phyloP scores from a whole-genome alignment of 2,113 vertebrate species.

The Callorhinus ursinus region DNA sequence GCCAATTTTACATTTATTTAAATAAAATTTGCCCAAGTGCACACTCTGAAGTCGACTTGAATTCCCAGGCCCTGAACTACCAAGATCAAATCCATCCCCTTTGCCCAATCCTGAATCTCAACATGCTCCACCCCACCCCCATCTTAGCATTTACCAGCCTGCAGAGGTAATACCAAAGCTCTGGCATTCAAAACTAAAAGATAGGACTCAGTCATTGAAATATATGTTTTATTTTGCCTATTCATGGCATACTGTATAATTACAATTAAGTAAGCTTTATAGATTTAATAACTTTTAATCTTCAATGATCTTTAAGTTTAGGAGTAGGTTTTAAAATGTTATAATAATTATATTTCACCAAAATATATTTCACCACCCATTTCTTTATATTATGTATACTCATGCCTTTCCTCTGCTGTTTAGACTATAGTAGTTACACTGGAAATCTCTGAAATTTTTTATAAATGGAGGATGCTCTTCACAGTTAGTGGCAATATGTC shows the following conservation, averaged over 20 bases:
- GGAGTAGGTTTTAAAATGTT: not conserved
- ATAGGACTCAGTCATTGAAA: not conserved
- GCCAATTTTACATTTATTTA: slow-evolving; percentile 35
- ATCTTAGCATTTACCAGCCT: not conserved
- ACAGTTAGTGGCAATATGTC: not conserved
- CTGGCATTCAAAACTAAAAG: slow-evolving; percentile 12
- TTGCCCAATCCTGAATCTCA: not conserved
- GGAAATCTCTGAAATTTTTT: not conserved
- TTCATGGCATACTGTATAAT: not conserved
- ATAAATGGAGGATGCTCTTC: not conserved
- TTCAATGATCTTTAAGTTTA: not conserved
- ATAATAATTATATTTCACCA: not conserved
- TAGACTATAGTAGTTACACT: not conserved
- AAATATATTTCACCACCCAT: not conserved
- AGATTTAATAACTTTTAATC: not conserved
- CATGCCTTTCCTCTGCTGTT: not conserved
- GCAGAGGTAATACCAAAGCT: not conserved
- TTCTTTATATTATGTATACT: not conserved
- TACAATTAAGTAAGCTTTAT: not conserved
- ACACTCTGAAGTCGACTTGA: not conserved
- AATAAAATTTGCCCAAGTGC: not conserved
- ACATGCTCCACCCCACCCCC: not conserved
- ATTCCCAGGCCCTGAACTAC: not conserved
- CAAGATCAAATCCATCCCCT: not conserved
- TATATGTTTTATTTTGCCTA: not conserved